Evolutionary conservation across 53 echinoderm and acorn worm species (phyloP).

Genomic region (Mesocentrotus franciscanus): DNA sequence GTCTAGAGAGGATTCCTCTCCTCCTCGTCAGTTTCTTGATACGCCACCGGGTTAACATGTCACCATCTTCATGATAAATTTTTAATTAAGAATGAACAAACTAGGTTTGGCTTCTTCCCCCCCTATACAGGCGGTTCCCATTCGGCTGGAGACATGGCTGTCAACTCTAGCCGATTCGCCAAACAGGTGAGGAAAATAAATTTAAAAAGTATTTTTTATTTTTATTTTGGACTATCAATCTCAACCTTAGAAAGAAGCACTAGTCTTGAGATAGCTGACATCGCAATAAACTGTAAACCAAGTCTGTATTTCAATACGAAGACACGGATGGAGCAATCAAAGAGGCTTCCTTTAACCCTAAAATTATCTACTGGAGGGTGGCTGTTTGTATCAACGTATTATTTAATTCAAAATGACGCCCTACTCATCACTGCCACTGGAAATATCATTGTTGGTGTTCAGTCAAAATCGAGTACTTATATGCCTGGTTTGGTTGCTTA

Average conservation of each 20-base stretch:
- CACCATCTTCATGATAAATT: no score
- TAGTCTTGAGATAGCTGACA: not conserved
- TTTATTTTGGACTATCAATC: not conserved
- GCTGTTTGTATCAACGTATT: not conserved
- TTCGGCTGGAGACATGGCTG: conserved; percentile 90
- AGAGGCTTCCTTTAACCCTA: not conserved
- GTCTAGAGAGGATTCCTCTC: not conserved
- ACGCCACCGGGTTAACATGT: no score
- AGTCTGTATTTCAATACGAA: no score
- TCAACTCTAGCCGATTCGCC: conserved; percentile 76
- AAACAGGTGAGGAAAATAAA: conserved; percentile 64
- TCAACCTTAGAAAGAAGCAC: not conserved
- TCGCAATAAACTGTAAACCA: no score
- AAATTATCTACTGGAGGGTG: not conserved
- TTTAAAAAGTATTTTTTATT: not conserved
- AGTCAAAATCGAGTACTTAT: no score
- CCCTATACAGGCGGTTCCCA: conserved; percentile 75
- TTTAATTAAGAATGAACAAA: not conserved
- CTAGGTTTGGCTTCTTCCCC: not conserved
- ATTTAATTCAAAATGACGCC: not conserved
- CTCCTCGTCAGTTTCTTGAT: not conserved
- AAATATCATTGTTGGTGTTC: no score
- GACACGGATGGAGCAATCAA: not conserved
- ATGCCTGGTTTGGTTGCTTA: no score
- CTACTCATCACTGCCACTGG: not conserved